Conservation (phyloP, 2,888 invertebrate genomes). For the Drosophila monieri region DNA sequence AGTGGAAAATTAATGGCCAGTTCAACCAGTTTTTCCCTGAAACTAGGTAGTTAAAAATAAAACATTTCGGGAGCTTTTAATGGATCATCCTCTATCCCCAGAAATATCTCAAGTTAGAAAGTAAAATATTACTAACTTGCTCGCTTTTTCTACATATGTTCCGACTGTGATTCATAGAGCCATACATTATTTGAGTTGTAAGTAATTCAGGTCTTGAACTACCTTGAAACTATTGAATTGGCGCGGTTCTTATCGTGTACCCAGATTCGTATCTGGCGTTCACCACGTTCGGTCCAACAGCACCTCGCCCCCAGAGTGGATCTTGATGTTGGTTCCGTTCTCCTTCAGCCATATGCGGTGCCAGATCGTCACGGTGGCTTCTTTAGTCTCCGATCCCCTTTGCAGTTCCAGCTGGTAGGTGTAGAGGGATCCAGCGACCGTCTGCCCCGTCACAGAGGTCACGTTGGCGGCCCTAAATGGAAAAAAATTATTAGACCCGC, state of each 20-base stretch:
- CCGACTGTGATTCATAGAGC: no score
- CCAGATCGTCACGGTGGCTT: slow-evolving; percentile 62
- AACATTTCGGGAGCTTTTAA: no score
- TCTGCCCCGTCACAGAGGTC: slow-evolving; percentile 63
- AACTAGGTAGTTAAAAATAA: not conserved
- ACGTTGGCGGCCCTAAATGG: slow-evolving; percentile 53
- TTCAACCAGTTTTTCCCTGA: not conserved
- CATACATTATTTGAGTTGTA: no score
- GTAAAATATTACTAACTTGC: no score
- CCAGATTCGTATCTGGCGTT: not conserved
- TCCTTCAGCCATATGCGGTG: slow-evolving; percentile 58
- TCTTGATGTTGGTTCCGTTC: slow-evolving; percentile 59
- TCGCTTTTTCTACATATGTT: no score
- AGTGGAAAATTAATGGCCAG: not conserved
- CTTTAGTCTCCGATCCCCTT: slow-evolving; percentile 35
- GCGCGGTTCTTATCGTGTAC: no score
- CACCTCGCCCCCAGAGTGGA: slow-evolving; percentile 46
- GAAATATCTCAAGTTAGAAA: no score
- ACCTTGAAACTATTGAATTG: no score
- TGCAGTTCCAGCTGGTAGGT: slow-evolving; percentile 59
- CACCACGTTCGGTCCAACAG: slow-evolving; percentile 54
- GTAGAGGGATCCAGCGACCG: slow-evolving; percentile 56
- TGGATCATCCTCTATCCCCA: no score
- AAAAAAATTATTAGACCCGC: not conserved
- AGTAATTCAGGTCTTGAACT: no score